Base-by-base conservation (phyloP, 1,140 invertebrate genomes). In the Parapsyche elsis region DNA sequence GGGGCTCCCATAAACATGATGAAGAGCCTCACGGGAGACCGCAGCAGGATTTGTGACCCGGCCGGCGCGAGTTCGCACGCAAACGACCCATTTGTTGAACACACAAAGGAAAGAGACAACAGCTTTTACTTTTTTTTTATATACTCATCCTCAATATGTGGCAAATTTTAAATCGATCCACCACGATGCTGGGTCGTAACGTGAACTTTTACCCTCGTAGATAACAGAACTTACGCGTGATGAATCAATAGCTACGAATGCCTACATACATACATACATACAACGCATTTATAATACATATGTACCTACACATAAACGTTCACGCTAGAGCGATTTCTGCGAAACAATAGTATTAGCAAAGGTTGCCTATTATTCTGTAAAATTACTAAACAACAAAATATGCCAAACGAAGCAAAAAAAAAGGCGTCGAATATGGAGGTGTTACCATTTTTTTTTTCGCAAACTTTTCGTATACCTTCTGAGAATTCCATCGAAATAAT, bases 1-100 rank as follows among this genome's bases (percentile, higher is more conserved):
- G 53, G 57, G 74, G 53, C 19, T n/a, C 24, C 75, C 75, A 64
- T 77, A 77, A 77, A 77, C 30, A 44, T 77, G 75, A 75, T 59
- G 23, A 23, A 75, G 24, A 12, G 49, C 24, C 53, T 16, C 57
- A 2, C 57, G 57, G 19, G 75, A 19, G 75, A 45, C 23, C 57
- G 46, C 53, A n/a, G 26, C 49, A 16, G 9, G 64, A 67, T 67
- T 67, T 67, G 64, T 30, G 45, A 46, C 71, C 71, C 38, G 71
- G 9, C 24, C 19, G 61, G 38, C 14, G 5, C 71, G 14, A 57
- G 12, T 16, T 19, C 10, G 46, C 75, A 77, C 75, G 75, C 75
- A 30, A 53, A 12, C 24, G n/a, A 21, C 64, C 64, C 64, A 30
- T 67, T 67, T 67, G 64, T 67, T 26, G 5, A 23, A 26, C 64